Evolutionary conservation across 2,797 vertebrate genomes (phyloP), one percentile per base, ranked within the genome.

Genomic region (Vultur gryphus): DNA sequence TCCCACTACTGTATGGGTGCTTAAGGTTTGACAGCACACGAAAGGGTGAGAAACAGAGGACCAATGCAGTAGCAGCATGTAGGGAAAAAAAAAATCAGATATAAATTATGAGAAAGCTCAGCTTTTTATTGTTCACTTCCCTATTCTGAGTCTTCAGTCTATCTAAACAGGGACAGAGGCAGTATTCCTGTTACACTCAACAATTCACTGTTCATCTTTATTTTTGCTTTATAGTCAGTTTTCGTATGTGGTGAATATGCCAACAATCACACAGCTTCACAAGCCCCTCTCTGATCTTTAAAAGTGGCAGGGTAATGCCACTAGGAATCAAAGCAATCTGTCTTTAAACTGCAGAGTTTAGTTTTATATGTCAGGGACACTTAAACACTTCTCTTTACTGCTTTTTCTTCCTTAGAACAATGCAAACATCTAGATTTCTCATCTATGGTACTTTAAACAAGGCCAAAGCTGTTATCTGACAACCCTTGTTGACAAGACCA

Each of bases 201-300:
- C 10, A 84, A 89, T 94, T 95, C 76, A 70, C 33, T 96, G 76
- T 95, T 96, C 76, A 92, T 97, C 84, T 94, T 96, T 95, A 87
- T 93, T 96, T 97, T 96, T 95, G 73, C 92, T 96, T 94, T 92
- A n/a, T 64, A 91, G 65, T 83, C 52, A 82, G 77, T 87, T 90
- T 89, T 89, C 23, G 0, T 93, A 67, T 18, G 33, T 72, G 89
- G 86, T 94, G 95, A 96, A 93, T 95, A 95, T 90, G 59, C 83
- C 89, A 96, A 88, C 92, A 95, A 59, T 55, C 54, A 43, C 66
- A 46, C 16, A 87, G 44, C 91, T 96, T 97, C 81, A 88, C 72
- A 55, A 41, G 37, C 58, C 71, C 16, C 57, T 71, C 57, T 71
- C 76, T 97, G 96, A 96, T 96, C 91, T 97, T 93, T 94, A 77